phyloP scores from a whole-genome alignment of 2,888 invertebrate genomes.

The Digitonthophagus gazella region DNA sequence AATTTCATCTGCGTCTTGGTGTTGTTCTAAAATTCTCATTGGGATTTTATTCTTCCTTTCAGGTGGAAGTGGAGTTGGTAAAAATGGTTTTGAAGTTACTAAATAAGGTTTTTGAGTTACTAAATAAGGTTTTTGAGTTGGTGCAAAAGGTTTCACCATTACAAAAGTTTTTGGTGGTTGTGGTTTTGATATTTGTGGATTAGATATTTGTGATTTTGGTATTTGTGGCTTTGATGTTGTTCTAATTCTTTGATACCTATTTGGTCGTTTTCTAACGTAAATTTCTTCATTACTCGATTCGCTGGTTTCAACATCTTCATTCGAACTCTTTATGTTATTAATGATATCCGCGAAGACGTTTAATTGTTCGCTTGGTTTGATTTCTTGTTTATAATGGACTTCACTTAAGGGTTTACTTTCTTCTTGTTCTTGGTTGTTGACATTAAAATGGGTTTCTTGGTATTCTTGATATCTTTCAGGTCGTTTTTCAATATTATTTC shows the following conservation, averaged over 20 bases:
- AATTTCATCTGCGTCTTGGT: slow-evolving; percentile 7
- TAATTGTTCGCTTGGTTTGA: slow-evolving; percentile 49
- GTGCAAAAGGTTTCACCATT: not conserved
- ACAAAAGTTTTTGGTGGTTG: too few species aligned
- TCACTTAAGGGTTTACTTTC: slow-evolving; percentile 38
- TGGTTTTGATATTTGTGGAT: too few species aligned
- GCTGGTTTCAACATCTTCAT: slow-evolving; percentile 4
- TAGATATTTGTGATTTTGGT: too few species aligned
- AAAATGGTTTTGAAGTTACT: slow-evolving; percentile 2
- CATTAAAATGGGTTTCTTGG: not conserved
- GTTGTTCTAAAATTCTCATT: not conserved
- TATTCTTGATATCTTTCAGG: not conserved
- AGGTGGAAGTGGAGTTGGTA: slow-evolving; percentile 4
- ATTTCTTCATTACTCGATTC: slow-evolving; percentile 8
- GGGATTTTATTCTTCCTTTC: not conserved
- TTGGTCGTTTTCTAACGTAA: not conserved
- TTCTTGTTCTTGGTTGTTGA: slow-evolving; percentile 1
- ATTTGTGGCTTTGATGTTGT: too few species aligned
- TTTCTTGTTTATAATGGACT: slow-evolving; percentile 48
- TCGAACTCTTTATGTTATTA: slow-evolving; percentile 50
- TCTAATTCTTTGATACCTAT: not conserved
- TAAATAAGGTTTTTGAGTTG: not conserved
- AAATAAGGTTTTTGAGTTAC: not conserved
- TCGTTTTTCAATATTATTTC: not conserved
- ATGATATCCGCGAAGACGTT: slow-evolving; percentile 55